Percentiles rank a stretch among this genome's conserved stretches.
Evolutionary conservation across 2,888 invertebrate species (phyloP).

Genomic region (Bedellia somnulentella): DNA sequence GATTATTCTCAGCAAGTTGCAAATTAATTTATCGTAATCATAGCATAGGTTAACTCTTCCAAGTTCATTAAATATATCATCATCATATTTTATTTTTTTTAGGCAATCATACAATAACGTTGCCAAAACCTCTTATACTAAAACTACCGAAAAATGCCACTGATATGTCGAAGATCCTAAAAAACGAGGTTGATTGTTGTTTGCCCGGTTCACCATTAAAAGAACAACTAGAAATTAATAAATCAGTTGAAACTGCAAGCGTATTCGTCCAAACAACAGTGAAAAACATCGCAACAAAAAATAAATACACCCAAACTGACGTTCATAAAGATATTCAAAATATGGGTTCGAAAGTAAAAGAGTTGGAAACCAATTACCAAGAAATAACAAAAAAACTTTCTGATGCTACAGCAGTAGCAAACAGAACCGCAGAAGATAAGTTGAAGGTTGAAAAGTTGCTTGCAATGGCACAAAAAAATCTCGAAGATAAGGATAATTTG

Average conservation of each 20-base stretch:
- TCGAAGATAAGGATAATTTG: too few relatives aligned
- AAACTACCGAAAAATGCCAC: slow-evolving; percentile 12
- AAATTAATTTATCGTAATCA: too few relatives aligned
- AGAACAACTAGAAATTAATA: slow-evolving; percentile 4
- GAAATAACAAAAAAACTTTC: slow-evolving; percentile 29
- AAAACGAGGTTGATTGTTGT: slow-evolving; percentile 5
- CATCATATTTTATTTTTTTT: slow-evolving; percentile 14
- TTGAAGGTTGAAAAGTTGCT: too few relatives aligned
- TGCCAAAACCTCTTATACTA: slow-evolving; percentile 25
- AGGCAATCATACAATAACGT: slow-evolving; percentile 35
- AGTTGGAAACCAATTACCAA: slow-evolving; percentile 13
- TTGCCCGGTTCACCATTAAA: slow-evolving; percentile 9
- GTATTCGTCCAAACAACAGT: slow-evolving; percentile 25
- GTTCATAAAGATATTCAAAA: slow-evolving; percentile 15
- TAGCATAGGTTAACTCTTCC: too few relatives aligned
- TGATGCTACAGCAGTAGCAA: slow-evolving; percentile 27
- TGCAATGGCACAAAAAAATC: too few relatives aligned
- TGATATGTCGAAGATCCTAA: slow-evolving; percentile 9
- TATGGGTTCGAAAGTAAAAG: slow-evolving; percentile 15
- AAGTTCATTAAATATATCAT: too few relatives aligned
- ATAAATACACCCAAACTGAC: slow-evolving; percentile 27
- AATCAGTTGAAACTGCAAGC: slow-evolving; percentile 12
- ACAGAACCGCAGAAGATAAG: slow-evolving; percentile 31
- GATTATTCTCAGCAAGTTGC: too few relatives aligned
- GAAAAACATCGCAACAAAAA: slow-evolving; percentile 12